Base-by-base conservation (phyloP, 2,113 vertebrate species). In the Elephas maximus region DNA sequence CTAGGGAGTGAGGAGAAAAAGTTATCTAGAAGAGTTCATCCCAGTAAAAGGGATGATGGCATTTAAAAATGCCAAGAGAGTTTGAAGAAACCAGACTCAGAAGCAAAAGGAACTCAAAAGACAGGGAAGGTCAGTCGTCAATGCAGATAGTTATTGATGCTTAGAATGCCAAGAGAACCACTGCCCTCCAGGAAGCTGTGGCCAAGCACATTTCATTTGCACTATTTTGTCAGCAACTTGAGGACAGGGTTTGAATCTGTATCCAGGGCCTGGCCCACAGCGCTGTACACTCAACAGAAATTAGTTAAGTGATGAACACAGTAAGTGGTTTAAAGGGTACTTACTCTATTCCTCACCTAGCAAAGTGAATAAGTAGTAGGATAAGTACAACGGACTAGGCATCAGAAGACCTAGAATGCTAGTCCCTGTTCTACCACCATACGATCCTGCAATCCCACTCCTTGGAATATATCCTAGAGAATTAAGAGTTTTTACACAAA, bases 1-100 rank as follows among this genome's bases (percentile, higher is more conserved):
- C 33, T 20, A 2, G 4, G 1, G 8, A 60, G 33, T 0, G 44
- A 62, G 37, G 5, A 48, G 9, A 8, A 14, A 44, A 24, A 10
- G n/a, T 23, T 37, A 45, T 41, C 37, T 7, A 6, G 28, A 65
- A 37, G 26, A 77, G 10, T 24, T 41, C 33, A 53, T 14, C 41
- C 41, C 11, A 63, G 1, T 30, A 71, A 60, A 11, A 33, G 5
- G 20, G 24, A 8, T 17, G 24, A 65, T 37, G 53, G 8, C 26
- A 26, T 48, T 57, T 67, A 73, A 18, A 57, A 90, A 76, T 30
- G 12, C 33, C 57, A 53, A 51, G 87, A 83, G 41, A 44, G 20
- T 63, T 69, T 30, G 44, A 53, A 44, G 63, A 77, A 45, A 44
- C 24, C 33, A 57, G 51, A 26, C 20, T 62, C 60, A 63, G 87